phyloP scores from a whole-genome alignment of 1,140 invertebrate genomes.

The Drosophila sucinea region DNA sequence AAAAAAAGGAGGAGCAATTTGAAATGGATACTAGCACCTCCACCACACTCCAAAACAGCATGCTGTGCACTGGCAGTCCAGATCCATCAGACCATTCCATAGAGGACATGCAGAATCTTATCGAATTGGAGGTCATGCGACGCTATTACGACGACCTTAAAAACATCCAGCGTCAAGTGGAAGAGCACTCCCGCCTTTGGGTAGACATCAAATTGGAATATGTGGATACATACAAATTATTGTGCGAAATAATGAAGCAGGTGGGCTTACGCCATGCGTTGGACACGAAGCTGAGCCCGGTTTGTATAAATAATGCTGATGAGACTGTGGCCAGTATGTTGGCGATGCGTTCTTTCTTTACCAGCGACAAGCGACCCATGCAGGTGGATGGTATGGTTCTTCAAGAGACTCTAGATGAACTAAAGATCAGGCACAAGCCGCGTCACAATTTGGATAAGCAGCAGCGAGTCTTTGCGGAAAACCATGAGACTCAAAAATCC shows the following conservation, averaged over 20 bases:
- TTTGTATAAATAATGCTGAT: neutral
- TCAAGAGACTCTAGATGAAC: constrained; percentile 29
- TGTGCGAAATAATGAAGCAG: constrained; percentile 38
- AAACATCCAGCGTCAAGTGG: constrained; percentile 61
- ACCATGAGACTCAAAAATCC: constrained; percentile 20
- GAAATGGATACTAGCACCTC: constrained; percentile 16
- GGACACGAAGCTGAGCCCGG: neutral
- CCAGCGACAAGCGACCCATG: constrained; percentile 21
- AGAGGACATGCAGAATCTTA: constrained; percentile 58
- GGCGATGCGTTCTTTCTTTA: constrained; percentile 23
- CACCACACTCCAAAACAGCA: neutral
- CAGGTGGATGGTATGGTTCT: constrained; percentile 17
- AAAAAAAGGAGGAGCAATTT: neutral
- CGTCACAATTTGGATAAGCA: constrained; percentile 37
- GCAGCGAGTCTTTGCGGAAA: constrained; percentile 40
- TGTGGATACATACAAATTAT: constrained; percentile 25
- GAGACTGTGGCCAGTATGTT: neutral
- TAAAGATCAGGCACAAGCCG: constrained; percentile 26
- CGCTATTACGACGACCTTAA: constrained; percentile 57
- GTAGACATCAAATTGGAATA: constrained; percentile 59
- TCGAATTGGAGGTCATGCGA: constrained; percentile 61
- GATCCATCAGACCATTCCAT: constrained; percentile 1
- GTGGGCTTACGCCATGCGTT: constrained; percentile 26
- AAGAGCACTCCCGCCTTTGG: constrained; percentile 56
- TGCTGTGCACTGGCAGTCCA: neutral